phyloP scores from a whole-genome alignment of 1,140 invertebrate species.

The Drosophila pseudoobscura region DNA sequence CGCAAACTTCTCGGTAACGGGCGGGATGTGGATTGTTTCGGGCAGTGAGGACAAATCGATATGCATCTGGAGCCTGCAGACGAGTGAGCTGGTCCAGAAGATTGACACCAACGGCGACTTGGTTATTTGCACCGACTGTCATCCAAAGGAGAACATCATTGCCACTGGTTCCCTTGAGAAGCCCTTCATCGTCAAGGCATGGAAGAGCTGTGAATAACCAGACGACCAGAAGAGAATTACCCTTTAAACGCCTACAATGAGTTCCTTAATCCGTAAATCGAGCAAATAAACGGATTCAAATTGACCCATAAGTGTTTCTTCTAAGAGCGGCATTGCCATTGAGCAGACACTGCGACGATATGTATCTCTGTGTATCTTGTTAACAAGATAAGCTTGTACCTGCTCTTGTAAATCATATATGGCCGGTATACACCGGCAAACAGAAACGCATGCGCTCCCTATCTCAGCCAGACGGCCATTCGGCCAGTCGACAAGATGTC shows the following conservation, averaged over 20 bases:
- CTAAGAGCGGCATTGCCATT: not conserved
- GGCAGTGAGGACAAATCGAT: conserved; percentile 57
- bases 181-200: conserved; percentile 36
- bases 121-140: conserved; percentile 55
- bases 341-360: conserved; percentile 8
- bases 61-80: conserved; percentile 62
- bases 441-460: conserved; percentile 3
- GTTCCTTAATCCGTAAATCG: not conserved
- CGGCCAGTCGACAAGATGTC: too few relatives aligned
- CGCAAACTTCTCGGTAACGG: conserved; percentile 59
- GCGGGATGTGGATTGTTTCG: conserved; percentile 64
- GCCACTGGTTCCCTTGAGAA: conserved; percentile 38
- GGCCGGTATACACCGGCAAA: not conserved
- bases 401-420: conserved; percentile 56
- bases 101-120: conserved; percentile 20
- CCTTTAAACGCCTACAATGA: too few relatives aligned
- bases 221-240: too few relatives aligned
- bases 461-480: not conserved
- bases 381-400: conserved; percentile 51
- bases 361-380: conserved; percentile 32
- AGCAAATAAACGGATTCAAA: not conserved
- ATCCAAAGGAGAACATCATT: conserved; percentile 59
- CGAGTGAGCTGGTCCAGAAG: conserved; percentile 58
- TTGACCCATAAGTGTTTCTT: conserved; percentile 12
- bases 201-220: conserved; percentile 42